Evolutionary conservation across 2,888 invertebrate species (phyloP).

Genomic region (Cenopis cana): DNA sequence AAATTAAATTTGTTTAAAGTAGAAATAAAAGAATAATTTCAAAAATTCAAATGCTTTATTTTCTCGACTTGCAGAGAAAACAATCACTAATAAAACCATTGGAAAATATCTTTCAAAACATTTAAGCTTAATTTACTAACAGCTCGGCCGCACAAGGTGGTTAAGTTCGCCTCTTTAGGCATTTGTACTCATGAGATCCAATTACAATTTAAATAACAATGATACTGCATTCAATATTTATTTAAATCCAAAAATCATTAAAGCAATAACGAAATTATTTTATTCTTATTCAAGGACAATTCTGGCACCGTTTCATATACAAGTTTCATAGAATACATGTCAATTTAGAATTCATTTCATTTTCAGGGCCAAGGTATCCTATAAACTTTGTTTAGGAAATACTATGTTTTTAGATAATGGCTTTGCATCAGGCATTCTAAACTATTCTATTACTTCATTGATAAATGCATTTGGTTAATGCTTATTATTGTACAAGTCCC

Average conservation of each 20-base stretch:
- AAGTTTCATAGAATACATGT: slow-evolving; percentile 42
- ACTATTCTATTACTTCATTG: slow-evolving; percentile 39
- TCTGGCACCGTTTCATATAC: slow-evolving; percentile 57
- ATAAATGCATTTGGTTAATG: slow-evolving; percentile 58
- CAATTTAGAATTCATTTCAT: slow-evolving; percentile 7
- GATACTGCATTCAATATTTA: slow-evolving; percentile 60
- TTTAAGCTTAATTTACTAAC: slow-evolving; percentile 66
- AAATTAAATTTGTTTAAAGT: no score
- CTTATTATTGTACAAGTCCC: slow-evolving; percentile 90
- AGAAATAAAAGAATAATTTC: slow-evolving; percentile 19
- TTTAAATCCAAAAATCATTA: slow-evolving; percentile 54
- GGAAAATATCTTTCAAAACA: slow-evolving; percentile 74
- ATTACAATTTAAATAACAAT: slow-evolving; percentile 56
- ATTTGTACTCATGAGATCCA: slow-evolving; percentile 65
- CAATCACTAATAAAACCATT: slow-evolving; percentile 67
- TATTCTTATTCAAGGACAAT: slow-evolving; percentile 65
- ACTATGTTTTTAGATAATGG: slow-evolving; percentile 42
- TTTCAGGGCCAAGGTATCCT: slow-evolving; percentile 9
- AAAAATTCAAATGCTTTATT: slow-evolving; percentile 70
- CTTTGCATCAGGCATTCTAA: slow-evolving; percentile 46
- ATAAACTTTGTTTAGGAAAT: slow-evolving; percentile 27
- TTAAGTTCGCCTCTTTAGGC: slow-evolving; percentile 26
- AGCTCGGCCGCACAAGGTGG: slow-evolving; percentile 61
- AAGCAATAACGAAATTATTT: slow-evolving; percentile 52
- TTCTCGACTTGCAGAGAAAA: slow-evolving; percentile 63